Evolutionary conservation across 2,888 invertebrate genomes (phyloP).

Genomic region (Synergus itoensis): DNA sequence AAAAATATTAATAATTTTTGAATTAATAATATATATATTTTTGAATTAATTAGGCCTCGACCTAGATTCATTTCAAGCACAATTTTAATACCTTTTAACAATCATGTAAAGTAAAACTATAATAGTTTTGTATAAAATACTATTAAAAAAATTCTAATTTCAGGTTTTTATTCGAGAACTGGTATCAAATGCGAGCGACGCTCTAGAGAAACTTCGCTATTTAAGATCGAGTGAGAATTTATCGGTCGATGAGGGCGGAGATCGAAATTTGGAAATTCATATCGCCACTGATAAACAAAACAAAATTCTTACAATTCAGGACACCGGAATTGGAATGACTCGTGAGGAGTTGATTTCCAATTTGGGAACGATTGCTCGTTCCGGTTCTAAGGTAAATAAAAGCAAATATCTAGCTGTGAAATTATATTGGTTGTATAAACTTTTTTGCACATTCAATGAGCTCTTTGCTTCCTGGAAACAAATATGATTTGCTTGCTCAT

Average conservation of each 20-base stretch:
- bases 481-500: too few relatives aligned
- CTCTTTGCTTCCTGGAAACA: too few relatives aligned
- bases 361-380: conserved; percentile 96
- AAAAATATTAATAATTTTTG: too few relatives aligned
- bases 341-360: conserved; percentile 94
- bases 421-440: conserved; percentile 19
- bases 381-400: conserved; percentile 90
- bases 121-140: conserved; percentile 19
- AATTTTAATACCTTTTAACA: too few relatives aligned
- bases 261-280: conserved; percentile 90
- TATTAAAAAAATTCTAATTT: conserved; percentile 16
- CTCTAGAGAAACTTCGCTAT: conserved; percentile 95
- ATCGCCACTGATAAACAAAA: conserved; percentile 92
- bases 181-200: conserved; percentile 98
- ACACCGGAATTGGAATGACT: conserved; percentile 97
- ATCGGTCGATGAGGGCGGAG: conserved; percentile 80
- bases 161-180: conserved; percentile 96
- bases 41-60: too few relatives aligned
- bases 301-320: conserved; percentile 93
- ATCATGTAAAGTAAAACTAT: too few relatives aligned
- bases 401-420: background rate
- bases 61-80: too few relatives aligned
- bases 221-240: conserved; percentile 80
- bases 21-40: too few relatives aligned
- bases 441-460: background rate